Conservation (phyloP, 2,113 vertebrate species). For the Leptobrachium leishanense region DNA sequence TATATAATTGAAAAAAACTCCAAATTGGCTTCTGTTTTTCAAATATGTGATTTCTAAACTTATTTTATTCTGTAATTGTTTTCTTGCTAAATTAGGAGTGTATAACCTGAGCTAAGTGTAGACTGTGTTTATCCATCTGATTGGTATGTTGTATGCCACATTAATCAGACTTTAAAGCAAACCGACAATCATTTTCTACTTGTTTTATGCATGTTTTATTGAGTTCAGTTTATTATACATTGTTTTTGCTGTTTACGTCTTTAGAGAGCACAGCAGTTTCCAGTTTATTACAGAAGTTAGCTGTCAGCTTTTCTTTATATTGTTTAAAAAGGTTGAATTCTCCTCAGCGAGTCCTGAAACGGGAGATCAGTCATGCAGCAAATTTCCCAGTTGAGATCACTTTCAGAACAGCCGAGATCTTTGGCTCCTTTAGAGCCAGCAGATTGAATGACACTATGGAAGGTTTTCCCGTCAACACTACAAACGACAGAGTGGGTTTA, state of each 20-base stretch:
- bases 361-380: constrained; percentile 31
- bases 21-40: too few species aligned
- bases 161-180: not conserved
- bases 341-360: constrained; percentile 12
- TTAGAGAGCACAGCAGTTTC: not conserved
- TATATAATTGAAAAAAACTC: too few species aligned
- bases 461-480: not conserved
- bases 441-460: constrained; percentile 23
- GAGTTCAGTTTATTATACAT: not conserved
- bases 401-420: constrained; percentile 28
- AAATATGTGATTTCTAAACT: too few species aligned
- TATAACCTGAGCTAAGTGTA: too few species aligned
- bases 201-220: not conserved
- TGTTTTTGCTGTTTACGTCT: not conserved
- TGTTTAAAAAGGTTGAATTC: constrained; percentile 23
- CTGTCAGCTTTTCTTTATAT: constrained; percentile 11
- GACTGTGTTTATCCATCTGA: too few species aligned
- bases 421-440: constrained; percentile 10
- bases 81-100: too few species aligned
- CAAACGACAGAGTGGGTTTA: not conserved
- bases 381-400: constrained; percentile 35
- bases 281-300: not conserved
- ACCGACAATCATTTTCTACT: not conserved
- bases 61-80: too few species aligned
- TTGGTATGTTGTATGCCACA: not conserved